phyloP scores from a whole-genome alignment of 2,797 vertebrate genomes.

The Galago senegalensis region DNA sequence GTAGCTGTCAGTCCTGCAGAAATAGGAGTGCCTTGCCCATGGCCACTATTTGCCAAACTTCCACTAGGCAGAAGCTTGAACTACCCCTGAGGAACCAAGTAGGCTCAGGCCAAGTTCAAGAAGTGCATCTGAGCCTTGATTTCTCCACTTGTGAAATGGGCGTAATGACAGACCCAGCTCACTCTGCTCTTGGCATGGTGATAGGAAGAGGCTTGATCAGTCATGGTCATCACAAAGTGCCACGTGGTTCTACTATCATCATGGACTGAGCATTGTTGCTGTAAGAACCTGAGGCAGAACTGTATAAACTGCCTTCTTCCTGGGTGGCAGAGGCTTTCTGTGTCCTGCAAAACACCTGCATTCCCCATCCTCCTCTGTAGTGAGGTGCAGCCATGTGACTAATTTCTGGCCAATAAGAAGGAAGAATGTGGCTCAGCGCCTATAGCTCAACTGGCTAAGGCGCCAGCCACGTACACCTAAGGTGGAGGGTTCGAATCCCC shows the following conservation, averaged over 20 bases:
- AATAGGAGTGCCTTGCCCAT: background rate
- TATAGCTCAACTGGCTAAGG: too few relatives aligned
- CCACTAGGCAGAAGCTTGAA: background rate
- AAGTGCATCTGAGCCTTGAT: background rate
- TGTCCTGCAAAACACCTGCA: background rate
- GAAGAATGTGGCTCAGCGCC: background rate
- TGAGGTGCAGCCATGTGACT: background rate
- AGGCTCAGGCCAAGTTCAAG: background rate
- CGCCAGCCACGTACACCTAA: too few relatives aligned
- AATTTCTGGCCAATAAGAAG: background rate
- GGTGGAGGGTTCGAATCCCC: too few relatives aligned
- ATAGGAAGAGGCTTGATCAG: background rate
- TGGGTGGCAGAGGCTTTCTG: background rate
- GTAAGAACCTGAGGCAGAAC: background rate
- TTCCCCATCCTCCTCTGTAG: background rate
- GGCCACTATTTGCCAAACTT: background rate
- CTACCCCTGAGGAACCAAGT: background rate
- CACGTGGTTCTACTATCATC: fast-evolving
- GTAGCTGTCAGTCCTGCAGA: background rate
- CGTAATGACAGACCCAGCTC: background rate
- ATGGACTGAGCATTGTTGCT: background rate
- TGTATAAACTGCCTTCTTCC: background rate
- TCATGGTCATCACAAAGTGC: background rate
- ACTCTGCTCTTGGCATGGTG: background rate
- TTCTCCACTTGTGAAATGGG: background rate